These are phyloP conservation scores for Zosterops hypoxanthus DNA, from an alignment of 2,113 vertebrate genomes.

Conservation along the genomic window DNA sequence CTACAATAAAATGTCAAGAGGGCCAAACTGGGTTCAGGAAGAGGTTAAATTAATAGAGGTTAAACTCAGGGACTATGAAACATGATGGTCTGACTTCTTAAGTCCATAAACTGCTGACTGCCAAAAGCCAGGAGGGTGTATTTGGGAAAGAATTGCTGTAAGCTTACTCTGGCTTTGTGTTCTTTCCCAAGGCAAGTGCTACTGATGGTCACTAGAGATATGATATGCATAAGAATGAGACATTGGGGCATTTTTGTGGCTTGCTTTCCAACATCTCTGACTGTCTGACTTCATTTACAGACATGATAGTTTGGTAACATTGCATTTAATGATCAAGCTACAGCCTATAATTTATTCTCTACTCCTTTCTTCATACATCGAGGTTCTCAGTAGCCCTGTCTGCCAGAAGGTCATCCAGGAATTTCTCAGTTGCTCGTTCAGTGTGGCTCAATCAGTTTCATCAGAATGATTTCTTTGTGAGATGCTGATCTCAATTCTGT, in stretches of 20 bases:
- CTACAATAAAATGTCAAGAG: not conserved
- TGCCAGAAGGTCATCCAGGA: not conserved
- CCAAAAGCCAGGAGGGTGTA: conserved; percentile 22
- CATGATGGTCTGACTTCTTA: conserved; percentile 13
- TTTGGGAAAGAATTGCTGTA: conserved; percentile 43
- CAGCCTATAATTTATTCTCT: not conserved
- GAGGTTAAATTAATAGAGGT: conserved; percentile 38
- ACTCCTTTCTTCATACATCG: not conserved
- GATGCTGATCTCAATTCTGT: not conserved
- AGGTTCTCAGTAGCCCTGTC: not conserved
- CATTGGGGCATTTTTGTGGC: not conserved
- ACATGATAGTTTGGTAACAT: not conserved
- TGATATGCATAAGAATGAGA: conserved; percentile 13
- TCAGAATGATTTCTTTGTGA: not conserved
- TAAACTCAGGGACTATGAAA: not conserved
- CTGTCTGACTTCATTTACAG: not conserved
- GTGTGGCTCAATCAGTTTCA: not conserved
- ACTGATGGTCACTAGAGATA: conserved; percentile 61
- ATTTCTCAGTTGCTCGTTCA: not conserved
- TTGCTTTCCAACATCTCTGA: not conserved
- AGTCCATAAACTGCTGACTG: conserved; percentile 15
- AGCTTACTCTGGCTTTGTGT: conserved; percentile 43
- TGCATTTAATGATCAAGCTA: not conserved
- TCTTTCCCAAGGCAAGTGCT: conserved; percentile 54
- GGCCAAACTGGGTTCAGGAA: not conserved